Evolutionary conservation across 2,888 invertebrate genomes (phyloP), one percentile per base, ranked within the genome.

Genomic region (Lithophane socia): DNA sequence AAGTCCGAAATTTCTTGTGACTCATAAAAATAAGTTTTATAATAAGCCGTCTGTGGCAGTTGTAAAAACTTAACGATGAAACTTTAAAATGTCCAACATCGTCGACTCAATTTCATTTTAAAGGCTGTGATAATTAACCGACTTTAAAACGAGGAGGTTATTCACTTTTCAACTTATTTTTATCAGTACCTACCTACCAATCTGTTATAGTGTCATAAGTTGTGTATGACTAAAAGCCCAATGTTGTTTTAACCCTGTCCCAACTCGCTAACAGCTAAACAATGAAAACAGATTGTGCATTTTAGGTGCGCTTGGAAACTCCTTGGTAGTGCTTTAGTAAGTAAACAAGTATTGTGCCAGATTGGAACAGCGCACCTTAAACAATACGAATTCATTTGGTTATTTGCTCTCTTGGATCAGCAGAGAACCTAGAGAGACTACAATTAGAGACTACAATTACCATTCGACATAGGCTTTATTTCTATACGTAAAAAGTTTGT

Each of bases 41-140:
- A 82, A 81, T 80, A 81, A 72, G 71, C 76, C 77, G 85, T 84
- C 78, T 66, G 85, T 75, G 79, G 80, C 75, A 85, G 84, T 82
- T 79, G 75, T 84, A 88, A 87, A 89, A 87, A 86, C 61, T 87
- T 89, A 86, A 88, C 86, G 87, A 87, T 85, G 73, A 78, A 82
- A 88, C 82, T 83, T 80, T 81, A 69, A 68, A 78, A 76, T 84
- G 69, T 75, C 60, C 73, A 80, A 42, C 71, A 54, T 61, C 68
- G 61, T 78, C 54, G 63, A 61, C 65, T 47, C 77, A 74, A 64
- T 82, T 85, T 63, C 60, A 49, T 80, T 63, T 58, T 18, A 37
- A 82, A 84, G 77, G 67, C 71, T 71, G 76, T 73, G 75, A 83
- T 81, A 81, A 87, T 86, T 86, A 89, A 47, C 52, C 24, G 61